These are phyloP conservation scores for Habrosyne pyritoides DNA, from an alignment of 2,888 invertebrate species.

Conservation along the genomic window DNA sequence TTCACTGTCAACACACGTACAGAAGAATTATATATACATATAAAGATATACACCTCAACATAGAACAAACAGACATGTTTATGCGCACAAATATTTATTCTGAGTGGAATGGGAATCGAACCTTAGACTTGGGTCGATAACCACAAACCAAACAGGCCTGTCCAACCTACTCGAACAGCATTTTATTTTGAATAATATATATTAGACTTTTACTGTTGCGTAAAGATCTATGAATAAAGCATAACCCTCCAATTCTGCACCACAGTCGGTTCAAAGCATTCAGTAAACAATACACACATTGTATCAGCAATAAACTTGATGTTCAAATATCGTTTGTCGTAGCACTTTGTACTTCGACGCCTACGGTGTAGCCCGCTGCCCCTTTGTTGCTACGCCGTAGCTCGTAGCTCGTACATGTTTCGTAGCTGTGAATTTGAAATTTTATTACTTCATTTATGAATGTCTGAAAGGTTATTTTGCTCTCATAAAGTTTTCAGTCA, in stretches of 20 bases:
- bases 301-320: background rate
- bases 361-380: slow-evolving; percentile 3
- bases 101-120: too few species aligned
- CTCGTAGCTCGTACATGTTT: background rate
- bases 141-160: too few species aligned
- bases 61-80: too few species aligned
- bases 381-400: slow-evolving; percentile 3
- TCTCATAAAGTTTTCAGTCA: background rate
- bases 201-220: too few species aligned
- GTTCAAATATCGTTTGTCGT: slow-evolving; percentile 2
- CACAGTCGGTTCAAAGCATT: background rate
- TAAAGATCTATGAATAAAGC: background rate
- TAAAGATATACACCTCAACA: too few species aligned
- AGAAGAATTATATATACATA: too few species aligned
- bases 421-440: background rate
- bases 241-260: background rate
- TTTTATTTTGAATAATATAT: too few species aligned
- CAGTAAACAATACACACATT: background rate
- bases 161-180: too few species aligned
- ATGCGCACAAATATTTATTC: too few species aligned
- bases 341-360: background rate
- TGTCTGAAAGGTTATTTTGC: background rate
- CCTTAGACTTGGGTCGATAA: too few species aligned
- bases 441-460: background rate
- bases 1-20: too few species aligned